phyloP scores from a whole-genome alignment of 1,140 invertebrate species.

The Sipha flava region DNA sequence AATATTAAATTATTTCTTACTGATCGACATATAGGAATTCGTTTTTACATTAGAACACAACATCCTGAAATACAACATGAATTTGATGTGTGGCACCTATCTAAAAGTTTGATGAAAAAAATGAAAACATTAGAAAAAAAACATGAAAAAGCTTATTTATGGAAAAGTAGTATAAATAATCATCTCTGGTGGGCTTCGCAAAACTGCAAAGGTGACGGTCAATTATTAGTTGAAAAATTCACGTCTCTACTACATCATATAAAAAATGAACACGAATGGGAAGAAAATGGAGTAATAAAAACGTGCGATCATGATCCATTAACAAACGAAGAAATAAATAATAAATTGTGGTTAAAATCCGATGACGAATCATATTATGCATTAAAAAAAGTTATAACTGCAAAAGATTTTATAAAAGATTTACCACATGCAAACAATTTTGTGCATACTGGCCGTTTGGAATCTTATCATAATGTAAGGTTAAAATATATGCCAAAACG shows the following conservation, averaged over 20 bases:
- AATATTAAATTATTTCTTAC: background rate
- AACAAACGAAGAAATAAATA: background rate
- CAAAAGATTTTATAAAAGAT: background rate
- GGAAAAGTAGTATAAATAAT: slow-evolving; percentile 19
- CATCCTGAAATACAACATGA: background rate
- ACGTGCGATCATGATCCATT: background rate
- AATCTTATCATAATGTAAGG: slow-evolving; percentile 12
- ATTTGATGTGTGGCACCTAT: slow-evolving; percentile 4
- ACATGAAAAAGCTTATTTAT: background rate
- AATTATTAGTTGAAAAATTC: background rate
- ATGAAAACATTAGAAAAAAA: background rate
- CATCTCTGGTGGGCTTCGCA: background rate
- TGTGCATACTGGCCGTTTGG: background rate
- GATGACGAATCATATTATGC: background rate
- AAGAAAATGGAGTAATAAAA: background rate
- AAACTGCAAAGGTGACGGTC: background rate
- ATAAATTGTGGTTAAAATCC: background rate
- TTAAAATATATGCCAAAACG: slow-evolving; percentile 8
- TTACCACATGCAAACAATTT: slow-evolving; percentile 9
- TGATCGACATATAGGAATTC: background rate
- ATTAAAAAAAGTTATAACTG: background rate
- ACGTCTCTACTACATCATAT: background rate
- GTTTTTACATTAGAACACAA: background rate
- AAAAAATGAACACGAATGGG: slow-evolving; percentile 14
- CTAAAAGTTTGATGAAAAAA: slow-evolving; percentile 21